phyloP scores from a whole-genome alignment of 1,140 invertebrate genomes.

The Pogonognathellus flavescens region DNA sequence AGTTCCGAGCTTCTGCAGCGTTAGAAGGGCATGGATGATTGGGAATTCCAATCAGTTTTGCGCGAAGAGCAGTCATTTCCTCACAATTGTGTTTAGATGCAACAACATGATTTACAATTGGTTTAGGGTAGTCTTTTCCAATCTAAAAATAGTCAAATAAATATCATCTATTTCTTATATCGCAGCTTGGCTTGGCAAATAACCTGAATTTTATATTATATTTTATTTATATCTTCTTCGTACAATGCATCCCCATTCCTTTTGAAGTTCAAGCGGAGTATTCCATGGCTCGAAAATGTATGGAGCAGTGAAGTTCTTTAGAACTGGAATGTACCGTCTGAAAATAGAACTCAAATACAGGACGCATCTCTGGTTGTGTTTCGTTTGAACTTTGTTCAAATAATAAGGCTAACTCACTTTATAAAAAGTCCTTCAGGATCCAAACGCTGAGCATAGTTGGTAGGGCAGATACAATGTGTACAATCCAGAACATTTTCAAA shows the following conservation, averaged over 20 bases:
- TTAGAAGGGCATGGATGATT: conserved; percentile 77
- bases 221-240: conserved; percentile 26
- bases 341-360: conserved; percentile 54
- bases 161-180: background rate
- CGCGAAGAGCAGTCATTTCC: conserved; percentile 67
- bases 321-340: conserved; percentile 71
- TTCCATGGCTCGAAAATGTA: conserved; percentile 73
- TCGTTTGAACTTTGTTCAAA: background rate
- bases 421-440: conserved; percentile 81
- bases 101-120: conserved; percentile 71
- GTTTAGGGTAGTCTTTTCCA: conserved; percentile 71
- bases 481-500: conserved; percentile 79
- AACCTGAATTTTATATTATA: background rate
- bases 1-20: conserved; percentile 75
- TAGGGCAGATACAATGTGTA: conserved; percentile 77
- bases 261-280: conserved; percentile 70
- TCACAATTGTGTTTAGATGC: conserved; percentile 69
- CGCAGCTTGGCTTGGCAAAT: background rate
- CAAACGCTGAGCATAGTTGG: conserved; percentile 78
- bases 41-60: conserved; percentile 66
- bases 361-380: background rate
- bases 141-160: conserved; percentile 44
- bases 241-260: conserved; percentile 71
- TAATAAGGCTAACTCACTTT: conserved; percentile 70
- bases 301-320: conserved; percentile 70